phyloP scores from a whole-genome alignment of 2,797 vertebrate species.

The Rhinichthys osculus region DNA sequence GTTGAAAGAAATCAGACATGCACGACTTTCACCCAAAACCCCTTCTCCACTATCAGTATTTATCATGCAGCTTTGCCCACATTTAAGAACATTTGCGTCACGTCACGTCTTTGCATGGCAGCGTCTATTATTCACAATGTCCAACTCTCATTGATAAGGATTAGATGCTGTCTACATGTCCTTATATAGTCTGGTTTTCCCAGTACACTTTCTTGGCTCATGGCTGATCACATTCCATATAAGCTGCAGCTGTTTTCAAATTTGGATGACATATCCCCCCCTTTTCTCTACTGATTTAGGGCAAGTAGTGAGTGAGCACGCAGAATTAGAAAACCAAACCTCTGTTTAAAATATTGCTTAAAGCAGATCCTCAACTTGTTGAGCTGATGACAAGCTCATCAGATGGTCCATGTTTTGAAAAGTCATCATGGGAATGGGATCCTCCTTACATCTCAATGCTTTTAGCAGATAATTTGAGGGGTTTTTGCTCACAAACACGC shows the following conservation, averaged over 20 bases:
- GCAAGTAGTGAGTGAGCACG: slow-evolving; percentile 14
- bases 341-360: background rate
- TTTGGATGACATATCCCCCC: slow-evolving; percentile 40
- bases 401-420: background rate
- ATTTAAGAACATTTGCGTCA: background rate
- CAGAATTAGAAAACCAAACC: background rate
- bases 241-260: slow-evolving; percentile 84
- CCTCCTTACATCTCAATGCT: background rate
- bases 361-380: background rate
- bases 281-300: slow-evolving; percentile 24
- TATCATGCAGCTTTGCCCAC: background rate
- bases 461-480: background rate
- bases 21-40: background rate
- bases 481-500: background rate
- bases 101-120: background rate
- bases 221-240: slow-evolving; percentile 85
- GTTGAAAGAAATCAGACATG: background rate
- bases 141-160: slow-evolving; percentile 82
- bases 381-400: slow-evolving; percentile 7
- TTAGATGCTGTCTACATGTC: slow-evolving; percentile 80
- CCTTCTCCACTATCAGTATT: background rate
- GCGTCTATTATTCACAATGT: background rate
- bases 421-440: background rate
- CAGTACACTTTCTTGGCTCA: slow-evolving; percentile 73
- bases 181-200: slow-evolving; percentile 86